These are phyloP conservation scores for Cherax quadricarinatus DNA, from an alignment of 1,140 invertebrate genomes.

Conservation along the genomic window DNA sequence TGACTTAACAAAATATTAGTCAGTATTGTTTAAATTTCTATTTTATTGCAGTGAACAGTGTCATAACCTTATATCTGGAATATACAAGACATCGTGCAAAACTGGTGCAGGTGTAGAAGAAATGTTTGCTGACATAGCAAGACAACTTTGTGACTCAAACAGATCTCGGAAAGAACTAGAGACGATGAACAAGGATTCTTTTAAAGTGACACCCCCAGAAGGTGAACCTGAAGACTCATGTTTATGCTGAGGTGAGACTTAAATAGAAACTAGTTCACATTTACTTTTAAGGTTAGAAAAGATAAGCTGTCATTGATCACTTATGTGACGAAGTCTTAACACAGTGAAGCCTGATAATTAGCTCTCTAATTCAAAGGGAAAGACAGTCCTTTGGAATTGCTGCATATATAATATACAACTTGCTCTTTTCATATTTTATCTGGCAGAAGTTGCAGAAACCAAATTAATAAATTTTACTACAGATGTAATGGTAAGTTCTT, in stretches of 20 bases:
- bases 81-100: constrained; percentile 94
- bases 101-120: constrained; percentile 90
- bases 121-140: constrained; percentile 93
- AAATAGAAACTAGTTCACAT: neutral
- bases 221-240: constrained; percentile 70
- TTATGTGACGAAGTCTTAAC: neutral
- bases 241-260: constrained; percentile 67
- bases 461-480: too few species aligned
- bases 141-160: constrained; percentile 85
- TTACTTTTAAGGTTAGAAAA: neutral
- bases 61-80: constrained; percentile 91
- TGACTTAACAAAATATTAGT: neutral
- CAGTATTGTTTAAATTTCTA: neutral
- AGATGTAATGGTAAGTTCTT: too few species aligned
- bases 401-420: neutral
- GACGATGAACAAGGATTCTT: constrained; percentile 70
- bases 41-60: constrained; percentile 87
- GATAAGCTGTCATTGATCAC: neutral
- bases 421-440: neutral
- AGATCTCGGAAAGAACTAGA: constrained; percentile 72
- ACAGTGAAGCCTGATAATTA: neutral
- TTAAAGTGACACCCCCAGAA: constrained; percentile 71
- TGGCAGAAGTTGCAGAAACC: too few species aligned
- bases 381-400: neutral
- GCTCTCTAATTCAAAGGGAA: neutral